A percentile compares a stretch with the other conserved stretches of the same genome.
phyloP scores from a whole-genome alignment of 2,113 vertebrate species.

The Oophaga pumilio region DNA sequence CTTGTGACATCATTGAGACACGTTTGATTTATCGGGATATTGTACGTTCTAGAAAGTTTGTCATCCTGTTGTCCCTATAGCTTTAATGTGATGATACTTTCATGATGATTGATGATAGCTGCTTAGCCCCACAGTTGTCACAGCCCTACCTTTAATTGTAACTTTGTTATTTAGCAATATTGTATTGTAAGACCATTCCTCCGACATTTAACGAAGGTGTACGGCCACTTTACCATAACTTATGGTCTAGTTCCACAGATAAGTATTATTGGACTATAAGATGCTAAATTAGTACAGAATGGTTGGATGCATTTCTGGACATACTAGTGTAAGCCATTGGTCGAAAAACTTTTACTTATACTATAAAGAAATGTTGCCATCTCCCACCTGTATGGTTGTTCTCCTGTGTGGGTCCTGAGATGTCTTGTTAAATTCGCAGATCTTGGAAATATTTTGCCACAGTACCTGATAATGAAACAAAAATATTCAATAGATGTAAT shows the following conservation, averaged over 20 bases:
- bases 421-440: constrained; percentile 98
- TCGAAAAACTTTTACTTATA: neutral
- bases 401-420: constrained; percentile 96
- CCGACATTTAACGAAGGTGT: too few relatives aligned
- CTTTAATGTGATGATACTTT: neutral
- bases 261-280: neutral
- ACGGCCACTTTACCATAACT: too few relatives aligned
- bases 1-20: neutral
- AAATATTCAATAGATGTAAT: neutral
- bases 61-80: neutral
- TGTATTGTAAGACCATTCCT: neutral
- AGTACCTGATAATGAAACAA: constrained; percentile 80
- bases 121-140: too few relatives aligned
- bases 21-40: neutral
- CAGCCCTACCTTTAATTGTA: too few relatives aligned
- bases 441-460: constrained; percentile 98
- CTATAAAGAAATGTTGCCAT: neutral
- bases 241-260: too few relatives aligned
- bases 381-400: constrained; percentile 95
- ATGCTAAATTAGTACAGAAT: neutral
- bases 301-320: neutral
- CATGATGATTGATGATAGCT: neutral
- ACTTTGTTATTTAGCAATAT: neutral
- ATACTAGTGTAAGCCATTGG: neutral
- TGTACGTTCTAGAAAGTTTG: neutral